Conservation (phyloP, 2,888 invertebrate genomes). For the Amaurobius ferox region DNA sequence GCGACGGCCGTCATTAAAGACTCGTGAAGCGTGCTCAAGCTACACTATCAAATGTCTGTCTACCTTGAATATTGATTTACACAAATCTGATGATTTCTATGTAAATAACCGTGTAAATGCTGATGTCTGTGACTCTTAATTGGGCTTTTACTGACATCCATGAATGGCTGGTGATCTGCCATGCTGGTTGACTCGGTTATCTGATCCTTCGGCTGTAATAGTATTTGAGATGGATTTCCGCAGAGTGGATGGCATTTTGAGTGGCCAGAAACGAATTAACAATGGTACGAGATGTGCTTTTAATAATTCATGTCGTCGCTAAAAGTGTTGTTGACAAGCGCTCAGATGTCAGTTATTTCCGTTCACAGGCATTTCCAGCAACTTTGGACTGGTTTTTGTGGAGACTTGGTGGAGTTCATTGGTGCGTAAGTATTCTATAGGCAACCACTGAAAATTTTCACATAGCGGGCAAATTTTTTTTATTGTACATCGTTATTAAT, state of each 20-base stretch:
- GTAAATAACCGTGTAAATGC: neutral
- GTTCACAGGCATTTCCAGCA: neutral
- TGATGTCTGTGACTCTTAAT: neutral
- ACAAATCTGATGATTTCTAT: neutral
- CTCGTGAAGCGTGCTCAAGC: neutral
- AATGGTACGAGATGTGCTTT: neutral
- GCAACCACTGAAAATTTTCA: no score
- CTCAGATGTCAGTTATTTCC: neutral
- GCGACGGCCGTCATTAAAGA: constrained; percentile 3
- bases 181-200: neutral
- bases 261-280: neutral
- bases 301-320: neutral
- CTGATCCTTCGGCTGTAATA: neutral
- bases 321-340: neutral
- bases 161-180: neutral
- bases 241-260: neutral
- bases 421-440: no score
- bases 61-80: constrained; percentile 1
- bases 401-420: no score
- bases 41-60: neutral
- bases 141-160: neutral
- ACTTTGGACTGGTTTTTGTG: no score
- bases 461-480: no score
- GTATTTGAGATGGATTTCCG: neutral
- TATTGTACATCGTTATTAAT: no score